Conservation (phyloP, 2,797 vertebrate genomes). For the Percopsis omiscomaycus region DNA sequence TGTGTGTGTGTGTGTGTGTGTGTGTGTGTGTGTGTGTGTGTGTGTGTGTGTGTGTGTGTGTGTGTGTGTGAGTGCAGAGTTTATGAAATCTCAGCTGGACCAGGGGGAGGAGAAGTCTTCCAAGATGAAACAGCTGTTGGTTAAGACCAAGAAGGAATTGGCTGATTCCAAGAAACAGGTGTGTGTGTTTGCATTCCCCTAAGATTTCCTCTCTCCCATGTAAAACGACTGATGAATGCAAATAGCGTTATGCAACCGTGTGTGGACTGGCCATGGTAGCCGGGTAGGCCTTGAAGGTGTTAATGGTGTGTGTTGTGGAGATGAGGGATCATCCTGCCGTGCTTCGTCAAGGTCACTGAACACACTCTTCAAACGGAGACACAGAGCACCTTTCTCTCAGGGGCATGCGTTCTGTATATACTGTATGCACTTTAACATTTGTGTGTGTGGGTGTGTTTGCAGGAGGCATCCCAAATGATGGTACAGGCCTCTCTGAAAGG, state of each 20-base stretch:
- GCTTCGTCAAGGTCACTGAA: background rate
- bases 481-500: slow-evolving; percentile 86
- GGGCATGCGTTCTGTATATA: background rate
- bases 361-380: background rate
- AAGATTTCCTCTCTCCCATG: slow-evolving; percentile 21
- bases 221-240: slow-evolving; percentile 47
- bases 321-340: background rate
- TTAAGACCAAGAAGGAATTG: slow-evolving; percentile 95
- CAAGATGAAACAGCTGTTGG: slow-evolving; percentile 93
- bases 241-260: slow-evolving; percentile 42
- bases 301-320: slow-evolving; percentile 7
- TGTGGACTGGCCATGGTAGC: slow-evolving; percentile 13
- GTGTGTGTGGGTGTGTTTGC: slow-evolving; percentile 33
- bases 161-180: slow-evolving; percentile 90
- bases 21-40: slow-evolving; percentile 4
- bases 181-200: slow-evolving; percentile 6
- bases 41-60: background rate
- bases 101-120: slow-evolving; percentile 86
- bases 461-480: slow-evolving; percentile 88
- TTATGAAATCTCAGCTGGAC: slow-evolving; percentile 84
- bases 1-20: slow-evolving; percentile 5
- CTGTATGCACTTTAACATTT: slow-evolving; percentile 28
- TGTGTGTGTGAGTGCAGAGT: slow-evolving; percentile 70
- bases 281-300: slow-evolving; percentile 33
- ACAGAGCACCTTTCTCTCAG: background rate